A percentile compares a stretch with the other conserved stretches of the same genome.
phyloP scores from a whole-genome alignment of 2,888 invertebrate genomes.

The Phorcus lineatus region DNA sequence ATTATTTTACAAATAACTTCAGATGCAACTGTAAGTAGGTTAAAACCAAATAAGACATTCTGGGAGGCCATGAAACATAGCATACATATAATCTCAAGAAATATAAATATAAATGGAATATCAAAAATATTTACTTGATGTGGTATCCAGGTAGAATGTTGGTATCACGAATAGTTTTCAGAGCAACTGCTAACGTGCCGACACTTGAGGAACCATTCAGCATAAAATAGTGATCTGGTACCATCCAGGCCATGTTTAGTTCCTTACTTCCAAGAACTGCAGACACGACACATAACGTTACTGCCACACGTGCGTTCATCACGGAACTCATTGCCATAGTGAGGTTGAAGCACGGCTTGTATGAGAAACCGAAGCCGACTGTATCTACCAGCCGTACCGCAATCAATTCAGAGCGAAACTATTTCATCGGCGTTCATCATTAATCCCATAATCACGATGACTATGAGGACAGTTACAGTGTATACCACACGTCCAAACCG shows the following conservation, averaged over 20 bases:
- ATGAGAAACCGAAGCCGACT: background rate
- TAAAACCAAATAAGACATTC: no score
- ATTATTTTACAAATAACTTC: no score
- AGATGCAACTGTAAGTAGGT: no score
- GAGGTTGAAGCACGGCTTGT: background rate
- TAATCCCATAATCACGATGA: background rate
- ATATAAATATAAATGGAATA: no score
- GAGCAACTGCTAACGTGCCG: slow-evolving; percentile 18
- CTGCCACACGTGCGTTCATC: no score
- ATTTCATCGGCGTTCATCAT: background rate
- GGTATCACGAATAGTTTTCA: background rate
- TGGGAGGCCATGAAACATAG: no score
- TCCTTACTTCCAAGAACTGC: background rate
- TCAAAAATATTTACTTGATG: slow-evolving; percentile 7
- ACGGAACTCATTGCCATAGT: background rate
- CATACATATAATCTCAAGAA: no score
- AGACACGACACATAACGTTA: background rate
- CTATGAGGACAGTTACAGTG: background rate
- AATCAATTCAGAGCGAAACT: background rate
- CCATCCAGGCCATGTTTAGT: slow-evolving; percentile 30
- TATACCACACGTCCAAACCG: background rate
- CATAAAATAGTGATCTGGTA: slow-evolving; percentile 9
- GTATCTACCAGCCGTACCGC: background rate
- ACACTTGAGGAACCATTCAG: slow-evolving; percentile 25
- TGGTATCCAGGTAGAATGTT: background rate